Base-by-base conservation (phyloP, 2,113 vertebrate genomes). In the Nibea albiflora region DNA sequence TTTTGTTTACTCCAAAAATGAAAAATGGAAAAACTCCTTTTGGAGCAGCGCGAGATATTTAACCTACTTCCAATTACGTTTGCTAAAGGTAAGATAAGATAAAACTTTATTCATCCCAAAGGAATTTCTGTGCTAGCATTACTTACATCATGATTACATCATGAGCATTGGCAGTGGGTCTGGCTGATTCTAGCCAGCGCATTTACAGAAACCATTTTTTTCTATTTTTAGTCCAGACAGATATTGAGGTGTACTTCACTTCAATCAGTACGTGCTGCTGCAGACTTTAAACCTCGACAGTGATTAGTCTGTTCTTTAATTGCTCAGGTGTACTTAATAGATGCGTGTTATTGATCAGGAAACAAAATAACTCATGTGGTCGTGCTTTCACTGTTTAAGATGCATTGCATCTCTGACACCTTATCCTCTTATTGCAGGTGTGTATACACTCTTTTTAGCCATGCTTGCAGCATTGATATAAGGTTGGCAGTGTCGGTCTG, bases 301-400 rank as follows among this genome's bases (percentile, higher is more conserved):
- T 4, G 8, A 71, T 4, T 19, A 58, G 19, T 70, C 20, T 22
- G 57, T 14, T 68, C 22, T 78, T 31, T 20, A 47, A 24, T 74
- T 54, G 39, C 15, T 53, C 19, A n/a, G 22, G 4, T 80, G 3
- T 62, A 42, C 42, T 75, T 61, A 50, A 28, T n/a, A 14, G 17
- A 47, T 58, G 49, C 56, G 58, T 52, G 72, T 73, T 26, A 44
- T 63, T 31, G 56, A 69, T 22, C 49, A 62, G 54, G 15, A 67
- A 62, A 66, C 24, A 3, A 62, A n/a, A 35, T 54, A 7, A 15
- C 28, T 49, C 3, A 60, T 19, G 26, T 17, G n/a, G 7, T 35
- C 0, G 4, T 31, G 22, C 28, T 58, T 66, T 65, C 19, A 24
- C 28, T 52, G 15, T 60, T 19, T 9, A 10, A 35, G 44, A n/a